These are phyloP conservation scores for Patiria miniata DNA, from an alignment of 35 echinoderm and acorn worm genomes.

Conservation along the genomic window DNA sequence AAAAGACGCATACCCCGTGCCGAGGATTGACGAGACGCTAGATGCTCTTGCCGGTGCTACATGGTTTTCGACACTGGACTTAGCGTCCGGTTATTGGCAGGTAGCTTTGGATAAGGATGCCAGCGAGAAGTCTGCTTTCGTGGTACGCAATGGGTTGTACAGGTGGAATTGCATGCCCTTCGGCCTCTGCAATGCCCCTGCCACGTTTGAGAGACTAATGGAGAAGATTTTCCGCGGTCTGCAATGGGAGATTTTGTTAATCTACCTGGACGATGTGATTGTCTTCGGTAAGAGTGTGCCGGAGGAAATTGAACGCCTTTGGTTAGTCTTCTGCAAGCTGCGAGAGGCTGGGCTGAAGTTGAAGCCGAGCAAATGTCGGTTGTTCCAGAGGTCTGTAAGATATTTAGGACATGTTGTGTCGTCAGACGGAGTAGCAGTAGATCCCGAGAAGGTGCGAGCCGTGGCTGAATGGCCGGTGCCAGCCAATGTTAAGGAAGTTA, in stretches of 20 bases:
- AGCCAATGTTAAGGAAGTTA: slow-evolving; percentile 36
- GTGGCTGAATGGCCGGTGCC: slow-evolving; percentile 42
- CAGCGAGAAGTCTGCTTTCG: slow-evolving; percentile 44
- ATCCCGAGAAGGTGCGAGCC: slow-evolving; percentile 39
- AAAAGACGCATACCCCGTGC: slow-evolving; percentile 10
- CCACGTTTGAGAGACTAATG: slow-evolving; percentile 50
- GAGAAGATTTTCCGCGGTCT: background rate
- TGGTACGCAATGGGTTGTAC: slow-evolving; percentile 10
- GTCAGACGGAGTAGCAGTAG: slow-evolving; percentile 20
- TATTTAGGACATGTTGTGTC: slow-evolving; percentile 49
- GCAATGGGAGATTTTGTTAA: slow-evolving; percentile 6
- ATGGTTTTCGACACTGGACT: slow-evolving; percentile 33
- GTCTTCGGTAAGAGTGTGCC: background rate
- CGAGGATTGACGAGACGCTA: background rate
- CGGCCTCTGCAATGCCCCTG: slow-evolving; percentile 46
- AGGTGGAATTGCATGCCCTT: slow-evolving; percentile 59
- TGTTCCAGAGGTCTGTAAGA: slow-evolving; percentile 41
- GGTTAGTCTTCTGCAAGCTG: background rate
- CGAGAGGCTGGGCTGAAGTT: slow-evolving; percentile 38
- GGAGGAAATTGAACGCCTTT: background rate
- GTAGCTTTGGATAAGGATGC: slow-evolving; percentile 29
- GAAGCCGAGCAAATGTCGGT: slow-evolving; percentile 20
- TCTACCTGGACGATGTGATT: slow-evolving; percentile 9
- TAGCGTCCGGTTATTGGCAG: slow-evolving; percentile 39
- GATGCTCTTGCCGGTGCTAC: background rate